Percentiles rank a stretch among this genome's conserved stretches.
Conservation (phyloP, 1,140 invertebrate genomes). For the Drosophila pseudoananassae region DNA sequence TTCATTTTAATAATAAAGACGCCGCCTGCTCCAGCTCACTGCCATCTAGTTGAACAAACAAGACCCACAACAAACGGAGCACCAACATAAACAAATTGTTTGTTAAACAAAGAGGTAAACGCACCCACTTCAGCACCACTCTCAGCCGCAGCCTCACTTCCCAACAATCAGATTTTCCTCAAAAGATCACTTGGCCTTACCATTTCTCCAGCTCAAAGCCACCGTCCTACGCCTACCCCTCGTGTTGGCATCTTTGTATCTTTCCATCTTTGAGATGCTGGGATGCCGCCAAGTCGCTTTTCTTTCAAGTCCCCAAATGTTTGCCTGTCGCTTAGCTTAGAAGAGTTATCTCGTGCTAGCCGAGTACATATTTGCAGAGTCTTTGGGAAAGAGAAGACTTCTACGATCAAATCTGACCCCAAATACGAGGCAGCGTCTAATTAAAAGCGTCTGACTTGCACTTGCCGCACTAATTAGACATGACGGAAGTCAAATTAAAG, state of each 20-base stretch:
- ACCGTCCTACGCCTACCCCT: conserved; percentile 51
- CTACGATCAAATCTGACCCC: conserved; percentile 54
- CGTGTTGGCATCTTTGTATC: conserved; percentile 18
- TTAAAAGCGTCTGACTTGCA: conserved; percentile 56
- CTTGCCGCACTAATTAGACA: conserved; percentile 67
- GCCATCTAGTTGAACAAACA: conserved; percentile 37
- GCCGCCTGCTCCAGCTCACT: conserved; percentile 26
- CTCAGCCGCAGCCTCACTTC: neutral
- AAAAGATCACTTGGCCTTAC: conserved; percentile 34
- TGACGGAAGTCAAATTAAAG: conserved; percentile 78
- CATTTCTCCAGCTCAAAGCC: conserved; percentile 26
- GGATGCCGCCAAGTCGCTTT: conserved; percentile 16
- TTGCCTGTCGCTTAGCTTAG: conserved; percentile 24
- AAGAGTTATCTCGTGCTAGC: conserved; percentile 27
- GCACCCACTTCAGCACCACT: conserved; percentile 6
- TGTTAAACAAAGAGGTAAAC: conserved; percentile 70
- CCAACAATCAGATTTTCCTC: conserved; percentile 30
- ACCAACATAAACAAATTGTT: conserved; percentile 66
- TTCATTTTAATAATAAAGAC: conserved; percentile 73
- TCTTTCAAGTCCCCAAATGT: conserved; percentile 54
- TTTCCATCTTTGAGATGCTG: conserved; percentile 33
- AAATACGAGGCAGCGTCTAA: conserved; percentile 39
- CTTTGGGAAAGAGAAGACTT: neutral
- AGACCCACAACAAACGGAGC: conserved; percentile 10
- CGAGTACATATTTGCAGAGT: conserved; percentile 18